Conservation (phyloP, 2,113 vertebrate species). For the Solenodon paradoxus region DNA sequence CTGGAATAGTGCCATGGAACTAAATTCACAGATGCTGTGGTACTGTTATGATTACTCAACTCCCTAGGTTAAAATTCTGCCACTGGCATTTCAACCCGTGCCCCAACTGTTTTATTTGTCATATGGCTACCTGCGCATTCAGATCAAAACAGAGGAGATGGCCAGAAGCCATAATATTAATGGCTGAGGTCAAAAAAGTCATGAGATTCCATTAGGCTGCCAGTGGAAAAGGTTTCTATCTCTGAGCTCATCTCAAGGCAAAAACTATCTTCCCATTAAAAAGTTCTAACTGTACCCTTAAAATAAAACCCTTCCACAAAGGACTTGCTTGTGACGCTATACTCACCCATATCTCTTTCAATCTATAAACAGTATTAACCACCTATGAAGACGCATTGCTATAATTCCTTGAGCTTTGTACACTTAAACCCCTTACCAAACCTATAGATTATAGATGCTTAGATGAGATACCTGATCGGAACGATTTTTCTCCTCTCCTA, state of each 20-base stretch:
- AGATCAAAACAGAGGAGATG: constrained; percentile 37
- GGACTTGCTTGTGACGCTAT: background rate
- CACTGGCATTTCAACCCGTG: constrained; percentile 40
- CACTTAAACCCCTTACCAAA: background rate
- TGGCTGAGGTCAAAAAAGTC: constrained; percentile 47
- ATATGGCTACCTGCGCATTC: constrained; percentile 41
- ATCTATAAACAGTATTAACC: background rate
- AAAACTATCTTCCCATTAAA: background rate
- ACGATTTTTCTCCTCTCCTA: background rate
- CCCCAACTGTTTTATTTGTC: constrained; percentile 59
- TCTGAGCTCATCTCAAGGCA: background rate
- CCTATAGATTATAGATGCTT: background rate
- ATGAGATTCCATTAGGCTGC: background rate
- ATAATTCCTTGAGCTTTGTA: background rate
- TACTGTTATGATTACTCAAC: constrained; percentile 29
- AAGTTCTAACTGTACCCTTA: background rate
- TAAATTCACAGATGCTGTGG: constrained; percentile 57
- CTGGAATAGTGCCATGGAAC: constrained; percentile 4
- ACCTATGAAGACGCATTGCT: background rate
- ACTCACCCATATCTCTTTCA: background rate
- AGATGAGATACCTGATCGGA: background rate
- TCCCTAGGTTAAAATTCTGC: constrained; percentile 50
- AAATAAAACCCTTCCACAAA: background rate
- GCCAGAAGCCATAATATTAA: constrained; percentile 24
- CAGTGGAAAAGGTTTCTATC: background rate